phyloP scores from a whole-genome alignment of 1,140 invertebrate species.

The Littorina saxatilis region DNA sequence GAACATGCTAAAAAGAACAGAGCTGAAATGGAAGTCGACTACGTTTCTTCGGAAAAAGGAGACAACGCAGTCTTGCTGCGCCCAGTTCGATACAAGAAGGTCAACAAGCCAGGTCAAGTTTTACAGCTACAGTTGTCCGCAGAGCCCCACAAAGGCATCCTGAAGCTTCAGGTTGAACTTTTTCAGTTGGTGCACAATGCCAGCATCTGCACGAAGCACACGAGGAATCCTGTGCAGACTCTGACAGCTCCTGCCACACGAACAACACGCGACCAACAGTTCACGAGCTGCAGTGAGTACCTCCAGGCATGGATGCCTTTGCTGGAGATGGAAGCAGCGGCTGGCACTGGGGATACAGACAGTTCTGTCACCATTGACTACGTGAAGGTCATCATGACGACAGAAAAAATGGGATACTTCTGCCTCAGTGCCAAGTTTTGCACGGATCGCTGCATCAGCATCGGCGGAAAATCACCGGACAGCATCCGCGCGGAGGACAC shows the following conservation, averaged over 20 bases:
- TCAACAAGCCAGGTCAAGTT: conserved; percentile 41
- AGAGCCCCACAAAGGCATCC: conserved; percentile 46
- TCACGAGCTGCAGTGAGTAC: conserved; percentile 53
- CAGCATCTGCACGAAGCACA: conserved; percentile 64
- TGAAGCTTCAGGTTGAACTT: conserved; percentile 60
- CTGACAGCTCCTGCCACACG: conserved; percentile 41
- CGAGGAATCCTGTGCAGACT: conserved; percentile 51
- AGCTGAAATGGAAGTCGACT: neutral
- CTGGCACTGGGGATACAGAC: conserved; percentile 44
- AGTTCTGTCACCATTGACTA: conserved; percentile 58
- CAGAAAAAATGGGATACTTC: conserved; percentile 29
- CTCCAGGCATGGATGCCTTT: conserved; percentile 59
- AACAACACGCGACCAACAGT: conserved; percentile 37
- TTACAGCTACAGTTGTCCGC: conserved; percentile 59
- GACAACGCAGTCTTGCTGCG: neutral
- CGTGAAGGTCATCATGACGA: conserved; percentile 53
- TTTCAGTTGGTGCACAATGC: conserved; percentile 56
- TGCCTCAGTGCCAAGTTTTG: conserved; percentile 35
- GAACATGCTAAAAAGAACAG: neutral
- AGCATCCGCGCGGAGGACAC: conserved; percentile 2
- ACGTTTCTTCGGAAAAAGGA: neutral
- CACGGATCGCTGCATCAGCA: conserved; percentile 2
- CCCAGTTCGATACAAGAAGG: conserved; percentile 14
- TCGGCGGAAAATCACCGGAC: conserved; percentile 16
- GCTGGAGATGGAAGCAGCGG: conserved; percentile 64